phyloP scores from a whole-genome alignment of 2,888 invertebrate species.

The Philopedon plagiatum region DNA sequence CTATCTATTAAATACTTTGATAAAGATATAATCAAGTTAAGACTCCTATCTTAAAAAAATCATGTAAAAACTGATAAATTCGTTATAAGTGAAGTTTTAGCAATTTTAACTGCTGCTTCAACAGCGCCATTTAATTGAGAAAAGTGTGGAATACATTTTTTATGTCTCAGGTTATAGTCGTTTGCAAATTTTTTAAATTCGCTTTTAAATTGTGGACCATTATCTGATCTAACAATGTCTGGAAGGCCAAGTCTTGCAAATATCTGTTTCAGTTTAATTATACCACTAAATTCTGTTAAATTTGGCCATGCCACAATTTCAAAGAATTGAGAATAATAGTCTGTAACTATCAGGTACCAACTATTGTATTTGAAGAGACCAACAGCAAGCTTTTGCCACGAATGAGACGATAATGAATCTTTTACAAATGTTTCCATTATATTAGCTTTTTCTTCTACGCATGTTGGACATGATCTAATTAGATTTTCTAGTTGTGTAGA shows the following conservation, averaged over 20 bases:
- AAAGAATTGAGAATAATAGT: conserved; percentile 52
- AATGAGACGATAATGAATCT: conserved; percentile 44
- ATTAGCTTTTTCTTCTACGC: conserved; percentile 45
- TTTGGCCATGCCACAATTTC: conserved; percentile 44
- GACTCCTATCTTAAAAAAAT: too few species aligned
- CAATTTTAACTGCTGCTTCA: too few species aligned
- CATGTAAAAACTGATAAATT: too few species aligned
- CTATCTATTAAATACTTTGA: too few species aligned
- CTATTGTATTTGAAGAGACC: too few species aligned
- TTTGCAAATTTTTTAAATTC: conserved; percentile 49
- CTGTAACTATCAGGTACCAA: conserved; percentile 44
- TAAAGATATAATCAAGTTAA: too few species aligned
- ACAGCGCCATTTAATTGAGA: too few species aligned
- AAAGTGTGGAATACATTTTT: too few species aligned
- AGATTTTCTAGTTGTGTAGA: conserved; percentile 51
- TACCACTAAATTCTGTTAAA: conserved; percentile 25
- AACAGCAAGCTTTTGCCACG: conserved; percentile 45
- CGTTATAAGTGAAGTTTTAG: too few species aligned
- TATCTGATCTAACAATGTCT: conserved; percentile 55
- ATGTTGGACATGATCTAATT: conserved; percentile 49
- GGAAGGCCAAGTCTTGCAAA: conserved; percentile 55
- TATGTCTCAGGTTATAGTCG: too few species aligned
- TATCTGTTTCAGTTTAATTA: conserved; percentile 49
- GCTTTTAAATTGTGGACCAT: conserved; percentile 54
- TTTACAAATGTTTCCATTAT: conserved; percentile 44